Evolutionary conservation across 2,888 invertebrate species (phyloP).

Genomic region (Melikaiella ostensackeni): DNA sequence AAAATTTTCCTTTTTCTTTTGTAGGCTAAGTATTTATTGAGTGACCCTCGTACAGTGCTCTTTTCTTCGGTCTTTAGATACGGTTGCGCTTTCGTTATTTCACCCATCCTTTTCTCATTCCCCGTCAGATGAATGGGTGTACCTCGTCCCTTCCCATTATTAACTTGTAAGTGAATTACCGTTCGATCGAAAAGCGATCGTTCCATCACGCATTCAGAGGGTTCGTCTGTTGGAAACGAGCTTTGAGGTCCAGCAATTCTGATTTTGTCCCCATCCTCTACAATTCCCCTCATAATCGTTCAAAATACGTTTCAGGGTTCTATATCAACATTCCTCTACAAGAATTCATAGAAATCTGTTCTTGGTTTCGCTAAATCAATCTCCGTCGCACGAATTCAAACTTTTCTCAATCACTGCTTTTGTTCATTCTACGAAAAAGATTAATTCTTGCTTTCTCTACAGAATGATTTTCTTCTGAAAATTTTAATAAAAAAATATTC

Average conservation of each 20-base stretch:
- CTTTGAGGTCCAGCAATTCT: slow-evolving; percentile 70
- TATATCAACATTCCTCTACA: background rate
- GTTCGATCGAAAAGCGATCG: slow-evolving; percentile 75
- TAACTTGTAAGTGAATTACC: slow-evolving; percentile 77
- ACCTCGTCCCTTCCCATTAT: slow-evolving; percentile 72
- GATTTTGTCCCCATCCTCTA: slow-evolving; percentile 55
- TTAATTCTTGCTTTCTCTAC: background rate
- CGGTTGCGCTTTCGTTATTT: slow-evolving; percentile 46
- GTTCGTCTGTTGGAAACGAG: slow-evolving; percentile 66
- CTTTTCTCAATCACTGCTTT: background rate
- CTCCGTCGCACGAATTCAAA: background rate
- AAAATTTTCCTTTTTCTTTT: no score
- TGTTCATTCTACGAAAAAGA: background rate
- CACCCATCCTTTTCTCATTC: slow-evolving; percentile 52
- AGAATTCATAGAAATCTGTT: background rate
- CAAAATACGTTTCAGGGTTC: background rate
- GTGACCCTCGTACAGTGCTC: background rate
- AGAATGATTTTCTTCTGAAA: background rate
- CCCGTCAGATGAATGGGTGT: slow-evolving; percentile 67
- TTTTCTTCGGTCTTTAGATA: background rate
- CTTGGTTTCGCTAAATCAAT: background rate
- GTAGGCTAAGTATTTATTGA: no score
- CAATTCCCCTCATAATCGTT: slow-evolving; percentile 23
- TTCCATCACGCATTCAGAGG: slow-evolving; percentile 63
- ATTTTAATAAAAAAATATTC: no score